Evolutionary conservation across 2,113 vertebrate genomes (phyloP).

Genomic region (Entomyzon cyanotis): DNA sequence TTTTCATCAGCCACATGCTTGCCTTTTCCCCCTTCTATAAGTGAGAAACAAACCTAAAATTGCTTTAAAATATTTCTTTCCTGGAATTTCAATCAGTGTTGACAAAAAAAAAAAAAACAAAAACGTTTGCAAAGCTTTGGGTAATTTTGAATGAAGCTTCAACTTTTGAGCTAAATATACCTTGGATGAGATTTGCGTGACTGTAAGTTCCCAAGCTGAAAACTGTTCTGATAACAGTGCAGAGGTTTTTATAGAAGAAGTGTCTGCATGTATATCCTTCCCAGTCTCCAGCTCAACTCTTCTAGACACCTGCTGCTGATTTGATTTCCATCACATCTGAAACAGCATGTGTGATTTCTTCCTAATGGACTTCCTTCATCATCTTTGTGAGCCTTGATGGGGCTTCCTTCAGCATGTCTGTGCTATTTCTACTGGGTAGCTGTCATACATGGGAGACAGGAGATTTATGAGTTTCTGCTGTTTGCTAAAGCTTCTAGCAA

Average conservation of each 20-base stretch:
- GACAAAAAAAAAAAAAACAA: background rate
- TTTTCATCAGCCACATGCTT: background rate
- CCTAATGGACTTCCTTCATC: background rate
- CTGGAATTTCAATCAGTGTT: background rate
- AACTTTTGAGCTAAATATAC: background rate
- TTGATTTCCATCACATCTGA: background rate
- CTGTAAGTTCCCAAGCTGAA: background rate
- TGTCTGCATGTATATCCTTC: background rate
- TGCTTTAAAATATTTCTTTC: background rate
- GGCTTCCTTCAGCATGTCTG: fast-evolving
- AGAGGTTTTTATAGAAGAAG: background rate
- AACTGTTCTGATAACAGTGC: background rate
- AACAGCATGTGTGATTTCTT: background rate
- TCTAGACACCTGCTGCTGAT: background rate
- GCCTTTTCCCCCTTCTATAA: background rate
- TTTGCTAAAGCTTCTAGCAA: too few species aligned
- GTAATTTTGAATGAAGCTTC: background rate
- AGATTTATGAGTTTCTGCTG: too few species aligned
- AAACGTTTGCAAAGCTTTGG: background rate
- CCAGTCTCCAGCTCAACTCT: background rate
- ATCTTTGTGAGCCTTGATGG: background rate
- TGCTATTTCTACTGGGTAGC: background rate
- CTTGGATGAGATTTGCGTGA: background rate
- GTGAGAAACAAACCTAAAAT: background rate
- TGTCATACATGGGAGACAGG: too few species aligned